Conservation (phyloP, 2,888 invertebrate species). For the Nephrotoma flavescens region DNA sequence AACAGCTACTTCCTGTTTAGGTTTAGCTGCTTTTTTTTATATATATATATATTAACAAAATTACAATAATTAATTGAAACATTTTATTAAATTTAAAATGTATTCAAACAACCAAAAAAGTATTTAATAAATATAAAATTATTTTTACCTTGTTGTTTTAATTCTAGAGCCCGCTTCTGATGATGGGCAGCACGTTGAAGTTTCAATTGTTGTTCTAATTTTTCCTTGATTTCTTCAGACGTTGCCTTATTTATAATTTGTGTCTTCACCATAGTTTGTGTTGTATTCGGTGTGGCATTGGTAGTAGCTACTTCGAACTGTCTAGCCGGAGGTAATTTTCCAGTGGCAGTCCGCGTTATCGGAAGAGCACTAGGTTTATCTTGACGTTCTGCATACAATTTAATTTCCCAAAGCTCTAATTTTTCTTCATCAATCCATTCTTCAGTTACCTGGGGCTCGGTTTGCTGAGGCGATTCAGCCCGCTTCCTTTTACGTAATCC, state of each 20-base stretch:
- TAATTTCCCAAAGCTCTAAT: conserved; percentile 92
- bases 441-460: conserved; percentile 87
- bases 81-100: not conserved
- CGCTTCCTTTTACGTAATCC: conserved; percentile 85
- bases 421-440: conserved; percentile 95
- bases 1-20: conserved; percentile 1
- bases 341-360: conserved; percentile 60
- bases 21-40: not conserved
- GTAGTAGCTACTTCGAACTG: conserved; percentile 13
- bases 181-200: conserved; percentile 80
- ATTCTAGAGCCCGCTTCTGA: conserved; percentile 63
- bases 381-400: conserved; percentile 72
- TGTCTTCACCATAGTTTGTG: conserved; percentile 13
- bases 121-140: not conserved
- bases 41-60: not conserved
- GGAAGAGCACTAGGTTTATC: conserved; percentile 60
- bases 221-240: conserved; percentile 68
- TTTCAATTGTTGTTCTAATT: conserved; percentile 80
- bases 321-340: conserved; percentile 40
- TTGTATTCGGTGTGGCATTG: conserved; percentile 14
- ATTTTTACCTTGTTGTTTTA: conserved; percentile 31
- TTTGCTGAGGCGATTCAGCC: conserved; percentile 86
- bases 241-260: conserved; percentile 33
- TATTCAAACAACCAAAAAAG: not conserved
- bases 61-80: not conserved